Evolutionary conservation across 2,888 invertebrate species (phyloP), one percentile per base, ranked within the genome.

Genomic region (Athrips mouffetella): DNA sequence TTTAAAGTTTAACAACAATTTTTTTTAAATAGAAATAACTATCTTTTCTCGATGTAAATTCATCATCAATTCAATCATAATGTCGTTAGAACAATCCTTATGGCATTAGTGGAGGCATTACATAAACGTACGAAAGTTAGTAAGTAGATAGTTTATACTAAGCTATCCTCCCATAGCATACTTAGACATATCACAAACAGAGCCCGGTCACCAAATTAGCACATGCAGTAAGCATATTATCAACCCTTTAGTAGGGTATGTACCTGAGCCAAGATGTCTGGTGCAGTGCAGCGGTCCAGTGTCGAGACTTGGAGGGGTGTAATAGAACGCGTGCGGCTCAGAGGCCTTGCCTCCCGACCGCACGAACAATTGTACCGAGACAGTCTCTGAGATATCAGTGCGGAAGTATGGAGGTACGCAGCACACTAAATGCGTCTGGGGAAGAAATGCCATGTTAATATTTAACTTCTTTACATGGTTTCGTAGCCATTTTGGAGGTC

Each of bases 281-380:
- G 83, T 70, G 63, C 73, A 67, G 65, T 83, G 81, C 52, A 60
- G 56, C 31, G 81, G 80, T 8, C 74, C 77, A 15, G 72, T 63
- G 63, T 76, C 77, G 46, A 59, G 72, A 11, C 65, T 47, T 15
- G 74, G 63, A 60, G 94, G 94, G 53, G 94, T 94, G 89, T 95
- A 97, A 69, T 92, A 91, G 89, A 97, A 96, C 55, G 90, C 89
- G 83, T 96, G 96, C 46, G 95, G 91, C 84, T 96, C 96, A 65
- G 95, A 95, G 53, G 93, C 93, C 86, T 95, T 94, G 63, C 95
- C 96, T 67, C 95, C 96, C 37, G 96, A 96, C 15, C 94, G 90
- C 50, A 96, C 94, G 77, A 91, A 92, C 76, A 96, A 86, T 79
- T 93, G 92, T 53, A 96, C 94, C 63, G 89, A 88, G 54, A 94